A percentile compares a stretch with the other conserved stretches of the same genome.
Evolutionary conservation across 2,797 vertebrate species (phyloP).

Genomic region (Paramormyrops hopkinsi): DNA sequence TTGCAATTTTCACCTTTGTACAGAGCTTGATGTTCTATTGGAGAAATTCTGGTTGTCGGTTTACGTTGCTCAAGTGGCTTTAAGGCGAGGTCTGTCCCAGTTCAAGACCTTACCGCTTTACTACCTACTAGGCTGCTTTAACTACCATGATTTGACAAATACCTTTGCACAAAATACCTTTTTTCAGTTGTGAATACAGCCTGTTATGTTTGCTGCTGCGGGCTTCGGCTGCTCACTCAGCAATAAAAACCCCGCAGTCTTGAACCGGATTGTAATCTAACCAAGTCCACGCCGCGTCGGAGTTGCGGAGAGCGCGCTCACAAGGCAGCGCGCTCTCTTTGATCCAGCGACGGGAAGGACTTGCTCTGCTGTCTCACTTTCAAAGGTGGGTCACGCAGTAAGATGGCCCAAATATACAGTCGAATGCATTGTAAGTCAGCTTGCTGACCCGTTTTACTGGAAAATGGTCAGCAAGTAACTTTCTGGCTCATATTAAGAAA

Average conservation of each 20-base stretch:
- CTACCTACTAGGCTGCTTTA: not conserved
- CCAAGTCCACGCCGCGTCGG: not conserved
- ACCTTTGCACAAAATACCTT: not conserved
- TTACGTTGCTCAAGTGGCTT: not conserved
- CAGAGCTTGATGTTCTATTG: not conserved
- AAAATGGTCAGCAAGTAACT: not conserved
- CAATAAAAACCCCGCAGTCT: not conserved
- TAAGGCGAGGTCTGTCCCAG: not conserved
- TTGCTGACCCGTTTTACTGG: not conserved
- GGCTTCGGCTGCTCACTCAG: not conserved
- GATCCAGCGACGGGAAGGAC: not conserved
- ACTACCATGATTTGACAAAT: not conserved
- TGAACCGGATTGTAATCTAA: not conserved
- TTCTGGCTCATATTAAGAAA: not conserved
- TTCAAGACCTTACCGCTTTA: not conserved
- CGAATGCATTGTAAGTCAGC: not conserved
- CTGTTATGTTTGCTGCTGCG: not conserved
- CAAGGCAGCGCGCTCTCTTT: not conserved
- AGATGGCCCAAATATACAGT: conserved; percentile 6
- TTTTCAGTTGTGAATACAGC: not conserved
- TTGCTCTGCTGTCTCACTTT: not conserved
- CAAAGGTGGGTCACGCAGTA: conserved; percentile 8
- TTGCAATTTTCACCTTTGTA: not conserved
- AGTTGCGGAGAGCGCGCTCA: not conserved
- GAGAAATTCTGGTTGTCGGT: not conserved